Evolutionary conservation across 2,888 invertebrate species (phyloP).

Genomic region (Drosophila quasianomalipes): DNA sequence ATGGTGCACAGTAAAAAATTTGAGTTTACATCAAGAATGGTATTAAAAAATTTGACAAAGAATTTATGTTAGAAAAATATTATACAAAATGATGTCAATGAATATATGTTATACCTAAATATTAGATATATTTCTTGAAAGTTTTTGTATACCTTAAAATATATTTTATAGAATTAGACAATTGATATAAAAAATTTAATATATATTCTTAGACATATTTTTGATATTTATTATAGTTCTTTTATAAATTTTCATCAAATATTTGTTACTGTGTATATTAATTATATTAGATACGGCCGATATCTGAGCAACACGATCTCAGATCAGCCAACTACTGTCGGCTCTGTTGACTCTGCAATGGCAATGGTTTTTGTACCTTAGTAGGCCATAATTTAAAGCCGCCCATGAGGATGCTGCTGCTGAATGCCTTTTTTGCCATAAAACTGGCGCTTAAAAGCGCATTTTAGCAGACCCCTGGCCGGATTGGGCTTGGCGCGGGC

Average conservation of each 20-base stretch:
- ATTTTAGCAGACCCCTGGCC: conserved; percentile 67
- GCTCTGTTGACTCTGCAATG: not conserved
- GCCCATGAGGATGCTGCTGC: conserved; percentile 35
- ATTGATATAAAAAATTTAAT: not conserved
- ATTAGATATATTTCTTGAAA: not conserved
- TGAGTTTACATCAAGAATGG: not conserved
- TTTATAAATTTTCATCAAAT: not conserved
- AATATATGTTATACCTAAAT: not conserved
- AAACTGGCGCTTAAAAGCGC: conserved; percentile 78
- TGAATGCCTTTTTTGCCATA: conserved; percentile 46
- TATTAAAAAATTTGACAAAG: not conserved
- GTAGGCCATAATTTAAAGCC: conserved; percentile 70
- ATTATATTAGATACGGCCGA: conserved; percentile 65
- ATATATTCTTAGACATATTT: not conserved
- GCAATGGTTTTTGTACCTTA: conserved; percentile 13
- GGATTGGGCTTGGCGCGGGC: conserved; percentile 81
- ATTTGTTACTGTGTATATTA: conserved; percentile 48
- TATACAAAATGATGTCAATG: not conserved
- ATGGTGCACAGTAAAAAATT: conserved; percentile 27
- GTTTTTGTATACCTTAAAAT: accelerated
- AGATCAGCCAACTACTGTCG: conserved; percentile 52
- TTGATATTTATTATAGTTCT: not conserved
- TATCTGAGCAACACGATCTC: conserved; percentile 71
- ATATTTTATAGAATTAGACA: not conserved
- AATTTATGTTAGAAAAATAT: accelerated